Conservation (phyloP, 2,888 invertebrate genomes). For the Dynastes hyllus region DNA sequence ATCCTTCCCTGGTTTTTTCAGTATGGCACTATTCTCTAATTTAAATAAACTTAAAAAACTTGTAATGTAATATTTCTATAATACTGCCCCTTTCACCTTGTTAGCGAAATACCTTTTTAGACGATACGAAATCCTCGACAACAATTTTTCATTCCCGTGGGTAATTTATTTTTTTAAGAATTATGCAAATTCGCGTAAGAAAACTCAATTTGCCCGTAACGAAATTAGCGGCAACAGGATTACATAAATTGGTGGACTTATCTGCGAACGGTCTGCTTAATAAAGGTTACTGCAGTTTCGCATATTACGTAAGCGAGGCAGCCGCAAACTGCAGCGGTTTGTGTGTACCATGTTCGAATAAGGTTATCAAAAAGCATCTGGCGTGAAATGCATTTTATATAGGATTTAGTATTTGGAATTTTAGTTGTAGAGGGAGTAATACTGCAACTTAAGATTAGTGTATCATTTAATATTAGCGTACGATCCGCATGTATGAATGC, state of each 20-base stretch:
- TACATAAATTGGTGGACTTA: constrained; percentile 36
- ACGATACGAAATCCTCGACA: background rate
- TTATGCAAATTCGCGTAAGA: constrained; percentile 29
- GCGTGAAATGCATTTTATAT: background rate
- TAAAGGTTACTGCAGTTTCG: constrained; percentile 38
- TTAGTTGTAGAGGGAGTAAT: too few species aligned
- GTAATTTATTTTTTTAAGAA: constrained; percentile 22
- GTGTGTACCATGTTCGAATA: background rate
- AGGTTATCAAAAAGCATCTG: background rate
- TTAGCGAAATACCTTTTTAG: background rate
- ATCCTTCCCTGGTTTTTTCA: too few species aligned
- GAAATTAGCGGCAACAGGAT: constrained; percentile 38
- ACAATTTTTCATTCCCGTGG: constrained; percentile 2
- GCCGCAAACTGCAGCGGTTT: background rate
- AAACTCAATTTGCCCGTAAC: constrained; percentile 38
- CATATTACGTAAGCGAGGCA: constrained; percentile 14
- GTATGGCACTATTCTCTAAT: too few species aligned
- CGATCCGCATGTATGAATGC: too few species aligned
- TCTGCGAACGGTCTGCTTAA: constrained; percentile 31
- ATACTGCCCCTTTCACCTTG: background rate
- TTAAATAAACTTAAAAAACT: too few species aligned
- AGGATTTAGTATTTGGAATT: too few species aligned
- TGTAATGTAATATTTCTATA: too few species aligned
- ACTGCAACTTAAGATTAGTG: too few species aligned
- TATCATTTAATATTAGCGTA: too few species aligned